Evolutionary conservation across 2,113 vertebrate genomes (phyloP).

Genomic region (Abramis brama): DNA sequence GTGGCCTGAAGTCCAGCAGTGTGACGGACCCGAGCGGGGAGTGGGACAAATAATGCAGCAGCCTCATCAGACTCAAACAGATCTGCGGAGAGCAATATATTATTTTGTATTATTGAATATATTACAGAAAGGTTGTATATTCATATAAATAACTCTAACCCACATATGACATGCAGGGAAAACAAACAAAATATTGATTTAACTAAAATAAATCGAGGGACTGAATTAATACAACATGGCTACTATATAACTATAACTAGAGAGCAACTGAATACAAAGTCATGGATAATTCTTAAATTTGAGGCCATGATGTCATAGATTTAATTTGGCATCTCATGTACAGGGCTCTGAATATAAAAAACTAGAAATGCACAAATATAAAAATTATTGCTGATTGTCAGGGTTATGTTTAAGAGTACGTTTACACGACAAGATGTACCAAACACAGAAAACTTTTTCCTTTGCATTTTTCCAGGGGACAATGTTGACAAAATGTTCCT

Average conservation of each 20-base stretch:
- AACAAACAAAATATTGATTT: background rate
- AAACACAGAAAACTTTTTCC: no score
- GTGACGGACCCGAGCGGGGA: constrained; percentile 88
- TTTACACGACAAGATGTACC: no score
- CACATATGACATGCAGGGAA: background rate
- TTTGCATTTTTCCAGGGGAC: no score
- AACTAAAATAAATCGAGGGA: background rate
- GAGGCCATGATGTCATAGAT: no score
- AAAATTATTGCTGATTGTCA: no score
- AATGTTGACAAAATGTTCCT: no score
- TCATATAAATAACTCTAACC: background rate
- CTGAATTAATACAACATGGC: background rate
- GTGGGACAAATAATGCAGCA: constrained; percentile 87
- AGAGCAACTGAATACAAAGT: no score
- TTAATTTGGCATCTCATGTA: no score
- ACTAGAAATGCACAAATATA: no score
- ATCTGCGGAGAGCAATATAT: constrained; percentile 67
- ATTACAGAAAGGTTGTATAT: background rate
- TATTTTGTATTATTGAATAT: background rate
- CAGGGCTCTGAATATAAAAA: no score
- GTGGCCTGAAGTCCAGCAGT: constrained; percentile 87
- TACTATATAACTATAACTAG: background rate
- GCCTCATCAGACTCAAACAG: constrained; percentile 85
- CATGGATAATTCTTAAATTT: no score
- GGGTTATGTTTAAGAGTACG: no score